Evolutionary conservation across 2,888 invertebrate genomes (phyloP).

Genomic region (Andrena marginata): DNA sequence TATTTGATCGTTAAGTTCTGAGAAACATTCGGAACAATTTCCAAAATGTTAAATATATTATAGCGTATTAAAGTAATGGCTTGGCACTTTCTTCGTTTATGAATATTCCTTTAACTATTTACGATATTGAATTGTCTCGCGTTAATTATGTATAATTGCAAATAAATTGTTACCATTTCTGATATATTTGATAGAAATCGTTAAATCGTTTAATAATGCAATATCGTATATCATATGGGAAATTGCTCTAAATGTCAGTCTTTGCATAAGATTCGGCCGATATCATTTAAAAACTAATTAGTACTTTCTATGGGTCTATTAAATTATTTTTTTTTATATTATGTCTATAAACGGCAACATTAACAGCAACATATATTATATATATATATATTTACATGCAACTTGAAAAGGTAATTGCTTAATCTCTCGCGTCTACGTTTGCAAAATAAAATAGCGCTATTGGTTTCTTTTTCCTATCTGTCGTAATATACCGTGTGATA

Average conservation of each 20-base stretch:
- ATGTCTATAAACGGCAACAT: conserved; percentile 23
- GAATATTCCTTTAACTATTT: conserved; percentile 27
- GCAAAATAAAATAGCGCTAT: conserved; percentile 36
- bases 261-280: conserved; percentile 32
- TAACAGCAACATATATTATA: conserved; percentile 44
- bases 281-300: conserved; percentile 35
- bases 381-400: neutral
- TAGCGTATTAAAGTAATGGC: conserved; percentile 35
- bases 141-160: conserved; percentile 24
- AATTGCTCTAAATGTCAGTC: conserved; percentile 64
- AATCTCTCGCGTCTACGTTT: conserved; percentile 28
- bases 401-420: neutral
- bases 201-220: conserved; percentile 26
- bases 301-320: conserved; percentile 5
- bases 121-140: conserved; percentile 11
- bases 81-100: conserved; percentile 53
- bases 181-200: conserved; percentile 13
- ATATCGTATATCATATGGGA: conserved; percentile 38
- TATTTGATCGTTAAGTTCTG: conserved; percentile 42
- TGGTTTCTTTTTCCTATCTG: neutral
- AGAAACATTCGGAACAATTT: conserved; percentile 57
- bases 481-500: conserved; percentile 32
- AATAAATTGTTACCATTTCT: conserved; percentile 18
- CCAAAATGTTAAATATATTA: conserved; percentile 45
- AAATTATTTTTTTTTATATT: conserved; percentile 36